These are phyloP conservation scores for Aphidius ervi DNA, from an alignment of 1,140 invertebrate genomes.

Conservation along the genomic window DNA sequence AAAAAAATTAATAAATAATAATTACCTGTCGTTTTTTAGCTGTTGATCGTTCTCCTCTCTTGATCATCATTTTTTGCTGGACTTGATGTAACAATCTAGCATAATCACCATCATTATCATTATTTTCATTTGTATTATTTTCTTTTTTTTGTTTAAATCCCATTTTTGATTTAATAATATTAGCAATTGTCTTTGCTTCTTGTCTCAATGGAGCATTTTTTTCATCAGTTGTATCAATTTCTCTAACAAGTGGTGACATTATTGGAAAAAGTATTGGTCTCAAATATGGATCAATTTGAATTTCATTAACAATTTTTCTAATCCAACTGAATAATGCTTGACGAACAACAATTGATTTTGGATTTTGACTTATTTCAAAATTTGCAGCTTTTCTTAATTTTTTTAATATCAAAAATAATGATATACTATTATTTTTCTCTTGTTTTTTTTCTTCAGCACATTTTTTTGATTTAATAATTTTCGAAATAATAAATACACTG, in stretches of 20 bases:
- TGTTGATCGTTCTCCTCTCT: slow-evolving; percentile 64
- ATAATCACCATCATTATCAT: slow-evolving; percentile 63
- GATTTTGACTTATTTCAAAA: slow-evolving; percentile 64
- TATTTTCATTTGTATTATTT: slow-evolving; percentile 64
- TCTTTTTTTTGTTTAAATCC: slow-evolving; percentile 59
- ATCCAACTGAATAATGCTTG: slow-evolving; percentile 68
- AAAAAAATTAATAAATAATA: slow-evolving; percentile 13
- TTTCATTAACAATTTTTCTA: slow-evolving; percentile 60
- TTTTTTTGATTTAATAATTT: slow-evolving; percentile 56
- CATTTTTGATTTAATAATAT: slow-evolving; percentile 63
- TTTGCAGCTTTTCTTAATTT: slow-evolving; percentile 67
- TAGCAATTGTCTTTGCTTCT: slow-evolving; percentile 63
- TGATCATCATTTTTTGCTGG: slow-evolving; percentile 59
- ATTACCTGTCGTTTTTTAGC: slow-evolving; percentile 55
- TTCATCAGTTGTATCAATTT: slow-evolving; percentile 60
- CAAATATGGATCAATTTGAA: slow-evolving; percentile 55
- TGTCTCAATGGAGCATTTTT: slow-evolving; percentile 55
- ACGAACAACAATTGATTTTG: slow-evolving; percentile 56
- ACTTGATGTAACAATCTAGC: slow-evolving; percentile 56
- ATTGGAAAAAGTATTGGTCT: slow-evolving; percentile 55
- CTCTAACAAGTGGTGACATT: slow-evolving; percentile 65
- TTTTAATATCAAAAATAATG: slow-evolving; percentile 65
- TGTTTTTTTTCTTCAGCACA: slow-evolving; percentile 29
- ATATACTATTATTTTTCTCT: slow-evolving; percentile 47
- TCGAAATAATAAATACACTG: slow-evolving; percentile 67